Evolutionary conservation across 1,140 invertebrate species (phyloP), one percentile per base, ranked within the genome.

Genomic region (Anastrepha ludens): DNA sequence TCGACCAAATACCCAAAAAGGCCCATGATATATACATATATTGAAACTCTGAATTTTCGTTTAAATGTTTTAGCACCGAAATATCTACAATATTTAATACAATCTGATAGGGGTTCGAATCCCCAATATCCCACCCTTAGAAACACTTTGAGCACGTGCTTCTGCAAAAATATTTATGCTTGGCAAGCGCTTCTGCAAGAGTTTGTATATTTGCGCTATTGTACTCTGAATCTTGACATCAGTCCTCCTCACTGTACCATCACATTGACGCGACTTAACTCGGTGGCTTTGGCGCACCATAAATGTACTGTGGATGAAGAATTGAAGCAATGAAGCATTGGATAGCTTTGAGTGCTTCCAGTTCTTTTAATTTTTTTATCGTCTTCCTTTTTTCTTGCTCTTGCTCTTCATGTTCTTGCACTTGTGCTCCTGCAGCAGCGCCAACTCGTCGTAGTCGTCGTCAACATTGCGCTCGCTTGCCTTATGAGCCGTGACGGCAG

Each of bases 401-500:
- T 55, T 81, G 20, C 11, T 17, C 67, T 74, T 20, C 6, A 55
- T 81, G 47, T 17, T 81, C 13, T 81, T 81, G 74, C 74, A 81
- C 74, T 55, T 81, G 74, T 50, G 41, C 44, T 81, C 74, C 74
- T 55, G 50, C 8, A 55, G 20, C 50, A 81, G 47, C 44, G 47
- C 50, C 17, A 20, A 81, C 50, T 65, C 8, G n/a, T 65, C 64
- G n/a, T 67, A n/a, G 9, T 67, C 29, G 29, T 67, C n/a, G 64
- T 74, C 70, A 44, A 17, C 3, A 17, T 74, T 2, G 47, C 2
- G 17, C 74, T 7, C 17, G 74, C n/a, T 29, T 81, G 74, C 74
- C 74, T 55, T 81, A 81, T 81, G 74, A 81, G 74, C 74, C 74
- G 74, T 81, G 47, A 81, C 74, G 74, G 47, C 47, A 81, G 74